Conservation (phyloP, 2,888 invertebrate species). For the Heliconius cydno region DNA sequence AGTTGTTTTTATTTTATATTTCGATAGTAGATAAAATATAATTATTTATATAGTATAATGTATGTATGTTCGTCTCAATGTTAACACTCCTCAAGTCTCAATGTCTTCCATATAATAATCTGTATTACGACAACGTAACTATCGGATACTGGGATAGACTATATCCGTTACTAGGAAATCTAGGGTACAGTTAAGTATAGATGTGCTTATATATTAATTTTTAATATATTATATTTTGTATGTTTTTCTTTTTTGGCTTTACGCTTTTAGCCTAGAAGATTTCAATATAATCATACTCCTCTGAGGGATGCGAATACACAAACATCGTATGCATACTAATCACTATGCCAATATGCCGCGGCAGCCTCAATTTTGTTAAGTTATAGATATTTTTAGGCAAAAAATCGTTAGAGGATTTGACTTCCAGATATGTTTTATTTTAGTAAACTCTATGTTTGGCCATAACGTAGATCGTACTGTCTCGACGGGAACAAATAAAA, state of each 20-base stretch:
- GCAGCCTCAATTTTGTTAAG: neutral
- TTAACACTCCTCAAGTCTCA: neutral
- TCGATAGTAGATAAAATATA: neutral
- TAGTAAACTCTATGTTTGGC: slow-evolving; percentile 8
- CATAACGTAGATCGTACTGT: neutral
- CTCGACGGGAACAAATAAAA: slow-evolving; percentile 10
- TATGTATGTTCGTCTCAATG: neutral
- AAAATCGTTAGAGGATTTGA: neutral
- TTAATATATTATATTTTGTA: neutral
- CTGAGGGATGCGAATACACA: neutral
- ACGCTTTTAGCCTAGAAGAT: too few species aligned
- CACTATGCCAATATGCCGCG: too few species aligned
- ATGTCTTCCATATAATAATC: slow-evolving; percentile 22
- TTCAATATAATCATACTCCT: too few species aligned
- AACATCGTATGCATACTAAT: too few species aligned
- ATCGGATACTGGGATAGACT: slow-evolving; percentile 27
- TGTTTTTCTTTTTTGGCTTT: neutral
- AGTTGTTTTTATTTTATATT: neutral
- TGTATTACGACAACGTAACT: slow-evolving; percentile 14
- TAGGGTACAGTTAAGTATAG: slow-evolving; percentile 17
- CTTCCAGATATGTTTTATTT: neutral
- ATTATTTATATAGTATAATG: neutral
- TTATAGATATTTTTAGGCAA: neutral
- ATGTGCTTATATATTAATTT: neutral
- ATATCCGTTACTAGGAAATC: slow-evolving; percentile 37